Conservation (phyloP, 2,888 invertebrate genomes). For the Drosophila silvestris region DNA sequence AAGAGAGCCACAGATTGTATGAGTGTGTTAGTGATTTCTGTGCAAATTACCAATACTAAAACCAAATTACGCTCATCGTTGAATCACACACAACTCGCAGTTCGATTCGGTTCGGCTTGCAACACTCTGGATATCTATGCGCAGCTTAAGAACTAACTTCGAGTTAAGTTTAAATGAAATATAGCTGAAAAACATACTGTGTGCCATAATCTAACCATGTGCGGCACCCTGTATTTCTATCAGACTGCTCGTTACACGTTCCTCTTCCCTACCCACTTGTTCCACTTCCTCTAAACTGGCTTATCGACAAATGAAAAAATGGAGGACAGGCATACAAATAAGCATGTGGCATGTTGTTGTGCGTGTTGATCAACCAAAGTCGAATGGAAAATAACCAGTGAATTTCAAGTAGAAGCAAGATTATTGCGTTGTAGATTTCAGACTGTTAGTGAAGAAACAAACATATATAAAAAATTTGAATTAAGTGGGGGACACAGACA, state of each 20-base stretch:
- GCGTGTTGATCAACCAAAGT: constrained; percentile 19
- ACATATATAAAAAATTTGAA: neutral
- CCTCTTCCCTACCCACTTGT: neutral
- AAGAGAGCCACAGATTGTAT: constrained; percentile 27
- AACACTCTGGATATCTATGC: neutral
- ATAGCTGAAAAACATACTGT: neutral
- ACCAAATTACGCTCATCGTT: constrained; percentile 6
- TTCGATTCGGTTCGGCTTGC: neutral
- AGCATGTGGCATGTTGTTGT: constrained; percentile 15
- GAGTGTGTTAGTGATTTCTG: constrained; percentile 34
- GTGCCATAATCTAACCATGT: neutral
- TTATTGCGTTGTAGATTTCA: constrained; percentile 13
- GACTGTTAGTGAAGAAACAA: neutral
- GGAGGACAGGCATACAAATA: constrained; percentile 5
- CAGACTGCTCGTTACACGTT: neutral
- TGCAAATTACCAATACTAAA: constrained; percentile 29
- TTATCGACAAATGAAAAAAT: constrained; percentile 27
- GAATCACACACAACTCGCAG: neutral
- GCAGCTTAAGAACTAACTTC: neutral
- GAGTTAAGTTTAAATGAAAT: neutral
- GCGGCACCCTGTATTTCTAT: constrained; percentile 9
- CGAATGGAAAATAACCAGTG: constrained; percentile 34
- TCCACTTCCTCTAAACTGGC: neutral
- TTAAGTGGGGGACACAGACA: constrained; percentile 1
- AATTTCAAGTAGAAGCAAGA: constrained; percentile 21